Evolutionary conservation across 30 jellyfish, hydroid and myxozoan genomes (phyloP).

Genomic region (Turritopsis dohrnii): DNA sequence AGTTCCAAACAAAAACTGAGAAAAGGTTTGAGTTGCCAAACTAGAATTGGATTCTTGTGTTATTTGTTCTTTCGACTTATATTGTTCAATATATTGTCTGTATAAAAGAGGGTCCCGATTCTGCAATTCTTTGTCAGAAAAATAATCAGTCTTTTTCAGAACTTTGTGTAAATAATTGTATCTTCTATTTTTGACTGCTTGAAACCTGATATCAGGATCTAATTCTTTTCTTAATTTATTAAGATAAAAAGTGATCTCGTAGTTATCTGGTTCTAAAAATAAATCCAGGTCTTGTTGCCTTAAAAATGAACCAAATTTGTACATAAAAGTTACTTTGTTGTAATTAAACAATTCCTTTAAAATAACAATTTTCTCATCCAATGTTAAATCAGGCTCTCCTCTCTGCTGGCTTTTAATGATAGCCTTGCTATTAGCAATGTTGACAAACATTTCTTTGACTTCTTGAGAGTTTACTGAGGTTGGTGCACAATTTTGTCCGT

Average conservation of each 20-base stretch:
- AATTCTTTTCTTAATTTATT: not conserved
- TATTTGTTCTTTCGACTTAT: slow-evolving; percentile 9
- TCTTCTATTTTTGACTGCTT: slow-evolving; percentile 3
- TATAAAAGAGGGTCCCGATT: slow-evolving; percentile 25
- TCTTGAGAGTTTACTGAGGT: not conserved
- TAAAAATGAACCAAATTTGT: slow-evolving; percentile 5
- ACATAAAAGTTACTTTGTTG: slow-evolving; percentile 13
- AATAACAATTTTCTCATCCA: slow-evolving; percentile 15
- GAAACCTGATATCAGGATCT: not conserved
- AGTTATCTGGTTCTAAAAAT: slow-evolving; percentile 6
- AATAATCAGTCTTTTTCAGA: slow-evolving; percentile 5
- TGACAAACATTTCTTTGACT: not conserved
- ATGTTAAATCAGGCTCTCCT: slow-evolving; percentile 30
- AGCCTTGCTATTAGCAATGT: slow-evolving; percentile 12
- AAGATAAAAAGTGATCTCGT: not conserved
- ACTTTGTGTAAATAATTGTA: slow-evolving; percentile 19
- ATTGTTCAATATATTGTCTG: slow-evolving; percentile 14
- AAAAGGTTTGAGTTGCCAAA: not conserved
- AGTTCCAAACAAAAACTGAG: slow-evolving; percentile 3
- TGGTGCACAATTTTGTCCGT: not conserved
- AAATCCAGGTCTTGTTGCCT: not conserved
- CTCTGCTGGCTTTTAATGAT: slow-evolving; percentile 24
- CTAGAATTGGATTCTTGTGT: not conserved
- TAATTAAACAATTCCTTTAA: slow-evolving; percentile 2
- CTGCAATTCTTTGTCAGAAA: slow-evolving; percentile 25